Evolutionary conservation across 2,888 invertebrate genomes (phyloP).

Genomic region (Harpagoxenus sublaevis): DNA sequence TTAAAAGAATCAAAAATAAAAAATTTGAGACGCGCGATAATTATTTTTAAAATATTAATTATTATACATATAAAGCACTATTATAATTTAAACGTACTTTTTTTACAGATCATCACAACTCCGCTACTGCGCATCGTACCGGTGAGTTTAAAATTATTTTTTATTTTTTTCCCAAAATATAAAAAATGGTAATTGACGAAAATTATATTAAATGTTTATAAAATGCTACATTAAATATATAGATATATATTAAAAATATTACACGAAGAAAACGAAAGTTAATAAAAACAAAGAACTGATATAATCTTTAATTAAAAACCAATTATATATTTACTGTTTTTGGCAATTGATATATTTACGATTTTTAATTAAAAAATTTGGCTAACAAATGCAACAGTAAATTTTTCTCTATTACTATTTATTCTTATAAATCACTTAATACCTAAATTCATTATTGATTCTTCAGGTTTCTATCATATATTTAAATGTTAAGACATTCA

Average conservation of each 20-base stretch:
- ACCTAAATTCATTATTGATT: not conserved
- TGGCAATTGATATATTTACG: too few relatives aligned
- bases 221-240: not conserved
- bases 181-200: not conserved
- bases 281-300: not conserved
- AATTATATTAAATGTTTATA: not conserved
- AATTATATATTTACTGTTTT: too few relatives aligned
- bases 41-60: not conserved
- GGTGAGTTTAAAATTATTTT: constrained; percentile 2
- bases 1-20: not conserved
- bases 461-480: not conserved
- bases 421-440: not conserved
- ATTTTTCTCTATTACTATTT: not conserved
- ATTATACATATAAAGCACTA: not conserved
- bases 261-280: not conserved
- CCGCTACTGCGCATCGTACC: not conserved
- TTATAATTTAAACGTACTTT: not conserved
- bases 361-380: not conserved
- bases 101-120: constrained; percentile 4
- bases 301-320: not conserved
- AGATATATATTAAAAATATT: not conserved
- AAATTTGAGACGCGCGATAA: not conserved
- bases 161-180: not conserved
- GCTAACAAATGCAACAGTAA: not conserved
- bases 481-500: not conserved